phyloP scores from a whole-genome alignment of 2,797 vertebrate genomes.

The Phylloscopus collybita region DNA sequence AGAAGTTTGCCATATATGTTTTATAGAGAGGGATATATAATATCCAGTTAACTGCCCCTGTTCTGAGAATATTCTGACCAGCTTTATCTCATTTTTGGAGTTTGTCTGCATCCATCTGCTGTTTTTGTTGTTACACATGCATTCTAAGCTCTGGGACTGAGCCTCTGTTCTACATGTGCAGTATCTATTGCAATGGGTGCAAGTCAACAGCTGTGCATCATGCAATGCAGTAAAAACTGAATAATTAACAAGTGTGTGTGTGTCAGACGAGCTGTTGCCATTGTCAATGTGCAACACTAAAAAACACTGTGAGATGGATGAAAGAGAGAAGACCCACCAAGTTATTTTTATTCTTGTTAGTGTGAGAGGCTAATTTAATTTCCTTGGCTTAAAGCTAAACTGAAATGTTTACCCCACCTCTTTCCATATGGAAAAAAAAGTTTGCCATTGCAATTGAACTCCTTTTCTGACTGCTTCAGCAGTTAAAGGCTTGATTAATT shows the following conservation, averaged over 20 bases:
- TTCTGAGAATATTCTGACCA: not conserved
- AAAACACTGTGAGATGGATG: not conserved
- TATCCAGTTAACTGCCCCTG: not conserved
- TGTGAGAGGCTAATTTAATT: not conserved
- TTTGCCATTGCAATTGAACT: not conserved
- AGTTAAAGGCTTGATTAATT: not conserved
- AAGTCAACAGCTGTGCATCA: not conserved
- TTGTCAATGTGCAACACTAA: not conserved
- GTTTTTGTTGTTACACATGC: not conserved
- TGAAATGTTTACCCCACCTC: not conserved
- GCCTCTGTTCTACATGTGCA: not conserved
- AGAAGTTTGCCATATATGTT: not conserved
- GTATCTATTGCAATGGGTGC: not conserved
- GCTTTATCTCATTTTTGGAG: not conserved
- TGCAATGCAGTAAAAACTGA: constrained; percentile 4
- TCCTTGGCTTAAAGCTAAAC: not conserved
- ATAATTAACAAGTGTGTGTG: not conserved
- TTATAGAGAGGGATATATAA: not conserved
- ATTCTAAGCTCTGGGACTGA: not conserved
- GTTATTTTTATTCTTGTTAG: not conserved
- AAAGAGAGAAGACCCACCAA: not conserved
- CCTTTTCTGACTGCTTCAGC: not conserved
- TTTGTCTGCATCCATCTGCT: not conserved
- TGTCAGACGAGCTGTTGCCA: not conserved
- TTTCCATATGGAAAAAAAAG: not conserved